Evolutionary conservation across 2,888 invertebrate genomes (phyloP).

Genomic region (Cacoxenus indagator): DNA sequence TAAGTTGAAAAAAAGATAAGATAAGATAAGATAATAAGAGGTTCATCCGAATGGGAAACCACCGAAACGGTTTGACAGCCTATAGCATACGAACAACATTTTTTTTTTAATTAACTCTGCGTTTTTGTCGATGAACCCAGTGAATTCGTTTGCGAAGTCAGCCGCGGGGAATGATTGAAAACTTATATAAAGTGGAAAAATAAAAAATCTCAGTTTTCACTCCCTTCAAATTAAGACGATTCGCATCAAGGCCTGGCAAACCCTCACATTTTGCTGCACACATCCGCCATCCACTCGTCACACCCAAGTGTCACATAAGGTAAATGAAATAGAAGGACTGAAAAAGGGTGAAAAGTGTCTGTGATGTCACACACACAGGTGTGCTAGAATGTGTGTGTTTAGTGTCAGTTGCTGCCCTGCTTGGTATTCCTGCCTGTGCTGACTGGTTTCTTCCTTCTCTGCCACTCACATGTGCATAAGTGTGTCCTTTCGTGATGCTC

Average conservation of each 20-base stretch:
- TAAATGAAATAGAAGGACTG: not conserved
- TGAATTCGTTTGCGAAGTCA: too few species aligned
- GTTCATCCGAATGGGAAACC: too few species aligned
- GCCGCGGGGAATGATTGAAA: too few species aligned
- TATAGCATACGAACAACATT: too few species aligned
- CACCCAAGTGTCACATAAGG: not conserved
- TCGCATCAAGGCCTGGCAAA: constrained; percentile 52
- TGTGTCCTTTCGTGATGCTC: not conserved
- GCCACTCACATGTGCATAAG: constrained; percentile 16
- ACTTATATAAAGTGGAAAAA: constrained; percentile 64
- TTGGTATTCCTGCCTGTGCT: not conserved
- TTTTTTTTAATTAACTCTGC: too few species aligned
- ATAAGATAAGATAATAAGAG: not conserved
- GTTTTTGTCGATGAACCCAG: too few species aligned
- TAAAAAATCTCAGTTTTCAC: constrained; percentile 55
- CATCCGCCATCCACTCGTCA: constrained; percentile 27
- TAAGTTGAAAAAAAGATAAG: not conserved
- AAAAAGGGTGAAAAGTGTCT: constrained; percentile 40
- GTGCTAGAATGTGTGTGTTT: not conserved
- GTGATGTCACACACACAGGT: not conserved
- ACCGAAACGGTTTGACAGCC: too few species aligned
- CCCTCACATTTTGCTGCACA: constrained; percentile 30
- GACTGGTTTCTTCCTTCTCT: constrained; percentile 27
- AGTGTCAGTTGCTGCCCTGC: constrained; percentile 28
- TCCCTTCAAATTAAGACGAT: constrained; percentile 61